These are phyloP conservation scores for Drosophila phalerata DNA, from an alignment of 2,888 invertebrate species.

Conservation along the genomic window DNA sequence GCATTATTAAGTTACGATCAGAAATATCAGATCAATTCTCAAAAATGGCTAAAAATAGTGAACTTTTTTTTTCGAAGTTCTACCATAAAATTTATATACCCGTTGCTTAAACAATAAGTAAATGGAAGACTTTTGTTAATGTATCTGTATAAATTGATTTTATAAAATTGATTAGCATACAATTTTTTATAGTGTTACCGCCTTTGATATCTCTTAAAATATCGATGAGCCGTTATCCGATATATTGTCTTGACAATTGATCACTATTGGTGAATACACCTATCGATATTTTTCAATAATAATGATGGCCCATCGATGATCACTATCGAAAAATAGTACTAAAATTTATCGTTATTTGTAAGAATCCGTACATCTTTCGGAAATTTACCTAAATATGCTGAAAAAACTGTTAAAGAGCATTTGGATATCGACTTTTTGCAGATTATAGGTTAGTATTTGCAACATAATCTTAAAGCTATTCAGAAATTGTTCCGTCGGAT, in stretches of 20 bases:
- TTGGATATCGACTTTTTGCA: slow-evolving; percentile 7
- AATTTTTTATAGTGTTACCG: background rate
- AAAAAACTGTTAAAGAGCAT: slow-evolving; percentile 28
- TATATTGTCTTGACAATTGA: background rate
- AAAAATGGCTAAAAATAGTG: no score
- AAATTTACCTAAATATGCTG: background rate
- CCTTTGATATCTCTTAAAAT: background rate
- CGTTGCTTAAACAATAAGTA: no score
- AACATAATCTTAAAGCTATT: slow-evolving; percentile 52
- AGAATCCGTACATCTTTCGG: background rate
- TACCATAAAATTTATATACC: no score
- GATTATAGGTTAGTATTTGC: slow-evolving; percentile 2
- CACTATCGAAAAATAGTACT: background rate
- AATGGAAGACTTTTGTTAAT: no score
- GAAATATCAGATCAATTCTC: no score
- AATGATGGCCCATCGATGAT: background rate
- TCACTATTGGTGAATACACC: background rate
- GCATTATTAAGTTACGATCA: no score
- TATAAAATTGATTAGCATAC: no score
- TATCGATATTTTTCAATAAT: no score
- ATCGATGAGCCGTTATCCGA: background rate
- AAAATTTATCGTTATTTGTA: background rate
- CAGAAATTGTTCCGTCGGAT: slow-evolving; percentile 7
- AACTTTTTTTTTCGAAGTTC: no score
- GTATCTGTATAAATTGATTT: no score